A percentile compares a stretch with the other conserved stretches of the same genome.
These are phyloP conservation scores for Trematomus bernacchii DNA, from an alignment of 2,797 vertebrate genomes.

Conservation along the genomic window DNA sequence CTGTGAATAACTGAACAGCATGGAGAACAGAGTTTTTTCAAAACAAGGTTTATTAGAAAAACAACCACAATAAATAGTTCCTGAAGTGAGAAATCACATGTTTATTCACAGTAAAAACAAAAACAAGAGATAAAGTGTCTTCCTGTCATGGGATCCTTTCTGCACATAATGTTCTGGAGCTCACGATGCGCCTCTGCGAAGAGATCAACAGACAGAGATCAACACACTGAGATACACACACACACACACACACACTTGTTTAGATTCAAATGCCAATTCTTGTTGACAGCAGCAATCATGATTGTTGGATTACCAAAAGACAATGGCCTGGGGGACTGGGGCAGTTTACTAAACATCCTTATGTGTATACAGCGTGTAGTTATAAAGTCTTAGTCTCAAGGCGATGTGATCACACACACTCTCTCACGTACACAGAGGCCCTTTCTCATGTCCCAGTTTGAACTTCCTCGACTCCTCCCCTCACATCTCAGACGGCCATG, in stretches of 20 bases:
- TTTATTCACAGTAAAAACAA: slow-evolving; percentile 12
- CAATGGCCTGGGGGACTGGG: neutral
- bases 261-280: slow-evolving; percentile 5
- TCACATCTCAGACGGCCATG: no score
- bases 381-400: slow-evolving; percentile 3
- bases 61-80: neutral
- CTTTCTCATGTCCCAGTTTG: no score
- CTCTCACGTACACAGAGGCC: no score
- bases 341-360: neutral
- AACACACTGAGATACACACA: no score
- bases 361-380: neutral
- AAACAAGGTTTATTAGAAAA: neutral
- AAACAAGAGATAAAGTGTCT: neutral
- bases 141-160: slow-evolving; percentile 90
- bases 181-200: slow-evolving; percentile 85
- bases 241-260: neutral
- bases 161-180: slow-evolving; percentile 87
- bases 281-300: neutral
- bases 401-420: neutral
- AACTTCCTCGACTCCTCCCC: no score
- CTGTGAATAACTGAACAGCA: neutral
- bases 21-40: slow-evolving; percentile 7
- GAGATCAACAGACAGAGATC: slow-evolving; percentile 18
- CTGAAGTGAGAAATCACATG: neutral
- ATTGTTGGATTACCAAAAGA: neutral